These are phyloP conservation scores for Papilio gigon DNA, from an alignment of 2,888 invertebrate genomes.

Conservation along the genomic window DNA sequence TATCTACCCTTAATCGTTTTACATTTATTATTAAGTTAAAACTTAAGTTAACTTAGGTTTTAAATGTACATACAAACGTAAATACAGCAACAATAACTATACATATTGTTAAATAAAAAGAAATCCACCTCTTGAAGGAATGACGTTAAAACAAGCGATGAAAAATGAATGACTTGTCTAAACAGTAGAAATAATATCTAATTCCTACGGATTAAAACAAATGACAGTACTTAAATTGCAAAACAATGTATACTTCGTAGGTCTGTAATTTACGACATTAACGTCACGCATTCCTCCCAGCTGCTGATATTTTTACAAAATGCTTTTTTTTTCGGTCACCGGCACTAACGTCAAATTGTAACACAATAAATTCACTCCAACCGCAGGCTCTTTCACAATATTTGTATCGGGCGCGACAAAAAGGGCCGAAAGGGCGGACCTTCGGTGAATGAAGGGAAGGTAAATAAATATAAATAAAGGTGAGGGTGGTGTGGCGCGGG, in stretches of 20 bases:
- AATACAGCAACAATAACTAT: background rate
- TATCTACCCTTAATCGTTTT: slow-evolving; percentile 71
- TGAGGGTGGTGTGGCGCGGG: slow-evolving; percentile 62
- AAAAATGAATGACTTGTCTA: too few species aligned
- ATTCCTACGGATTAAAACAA: background rate
- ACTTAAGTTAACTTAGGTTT: background rate
- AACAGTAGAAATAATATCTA: too few species aligned
- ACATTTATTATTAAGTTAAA: slow-evolving; percentile 23
- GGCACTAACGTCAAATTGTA: slow-evolving; percentile 70
- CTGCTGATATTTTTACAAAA: slow-evolving; percentile 50
- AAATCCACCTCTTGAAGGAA: too few species aligned
- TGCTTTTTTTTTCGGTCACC: slow-evolving; percentile 52
- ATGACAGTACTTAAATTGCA: background rate
- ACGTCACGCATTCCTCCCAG: slow-evolving; percentile 46
- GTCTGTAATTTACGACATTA: slow-evolving; percentile 45
- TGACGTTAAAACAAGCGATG: background rate
- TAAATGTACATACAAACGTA: slow-evolving; percentile 3
- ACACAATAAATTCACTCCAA: slow-evolving; percentile 80
- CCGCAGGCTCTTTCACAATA: slow-evolving; percentile 81
- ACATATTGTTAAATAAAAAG: too few species aligned
- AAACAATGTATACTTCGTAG: background rate
- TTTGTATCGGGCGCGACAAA: slow-evolving; percentile 81
- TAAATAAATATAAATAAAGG: slow-evolving; percentile 83
- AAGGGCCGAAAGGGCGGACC: slow-evolving; percentile 81
- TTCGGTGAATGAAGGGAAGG: slow-evolving; percentile 82